Percentiles rank a stretch among this genome's conserved stretches.
phyloP scores from a whole-genome alignment of 2,797 vertebrate genomes.

The Euthynnus affinis region DNA sequence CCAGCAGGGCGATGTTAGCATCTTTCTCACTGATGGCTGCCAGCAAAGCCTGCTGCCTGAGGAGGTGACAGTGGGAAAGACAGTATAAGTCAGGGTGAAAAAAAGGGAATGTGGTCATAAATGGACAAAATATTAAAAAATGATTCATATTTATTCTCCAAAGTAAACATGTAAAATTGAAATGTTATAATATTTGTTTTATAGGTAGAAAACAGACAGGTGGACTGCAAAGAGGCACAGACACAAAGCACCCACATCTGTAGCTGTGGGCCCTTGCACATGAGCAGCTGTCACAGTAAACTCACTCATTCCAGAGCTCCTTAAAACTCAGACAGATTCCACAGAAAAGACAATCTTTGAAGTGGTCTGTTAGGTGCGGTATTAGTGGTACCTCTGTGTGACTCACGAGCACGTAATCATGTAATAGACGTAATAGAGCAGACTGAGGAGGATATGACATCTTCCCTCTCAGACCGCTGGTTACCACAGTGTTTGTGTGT shows the following conservation, averaged over 20 bases:
- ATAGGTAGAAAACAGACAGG: constrained; percentile 30
- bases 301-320: constrained; percentile 35
- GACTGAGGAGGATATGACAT: constrained; percentile 75
- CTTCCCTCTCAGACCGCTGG: constrained; percentile 59
- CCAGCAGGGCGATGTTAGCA: constrained; percentile 88
- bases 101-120: background rate
- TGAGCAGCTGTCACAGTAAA: constrained; percentile 51
- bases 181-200: background rate
- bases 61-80: background rate
- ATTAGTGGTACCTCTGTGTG: constrained; percentile 72
- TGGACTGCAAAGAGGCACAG: constrained; percentile 26
- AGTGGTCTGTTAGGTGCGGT: constrained; percentile 76
- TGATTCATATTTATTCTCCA: background rate
- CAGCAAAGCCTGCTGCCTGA: constrained; percentile 96
- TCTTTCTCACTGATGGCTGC: constrained; percentile 99
- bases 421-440: constrained; percentile 64
- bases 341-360: constrained; percentile 77
- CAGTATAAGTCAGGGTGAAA: background rate
- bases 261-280: constrained; percentile 38
- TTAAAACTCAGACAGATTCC: constrained; percentile 66
- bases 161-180: background rate
- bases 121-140: background rate
- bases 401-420: constrained; percentile 72
- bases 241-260: constrained; percentile 14
- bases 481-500: constrained; percentile 58